Evolutionary conservation across 2,797 vertebrate species (phyloP).

Genomic region (Propithecus perrieri): DNA sequence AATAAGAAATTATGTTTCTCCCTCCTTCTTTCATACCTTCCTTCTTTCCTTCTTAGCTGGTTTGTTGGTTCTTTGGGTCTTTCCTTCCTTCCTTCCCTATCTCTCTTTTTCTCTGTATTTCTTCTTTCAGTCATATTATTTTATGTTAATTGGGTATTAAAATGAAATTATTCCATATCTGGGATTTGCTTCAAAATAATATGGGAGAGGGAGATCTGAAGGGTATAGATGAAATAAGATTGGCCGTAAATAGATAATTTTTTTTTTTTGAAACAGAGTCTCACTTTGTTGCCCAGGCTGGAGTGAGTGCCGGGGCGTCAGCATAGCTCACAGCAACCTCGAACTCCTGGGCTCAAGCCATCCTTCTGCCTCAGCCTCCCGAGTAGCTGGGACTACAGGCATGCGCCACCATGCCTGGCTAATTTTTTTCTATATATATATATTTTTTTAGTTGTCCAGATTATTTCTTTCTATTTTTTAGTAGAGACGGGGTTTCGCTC

Average conservation of each 20-base stretch:
- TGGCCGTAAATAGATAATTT: background rate
- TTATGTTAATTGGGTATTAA: background rate
- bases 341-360: too few species aligned
- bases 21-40: background rate
- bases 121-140: background rate
- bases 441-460: too few species aligned
- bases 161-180: conserved; percentile 15
- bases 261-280: too few species aligned
- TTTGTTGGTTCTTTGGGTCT: background rate
- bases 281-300: too few species aligned
- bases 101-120: background rate
- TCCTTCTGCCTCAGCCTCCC: too few species aligned
- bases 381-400: too few species aligned
- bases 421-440: too few species aligned
- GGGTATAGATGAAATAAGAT: background rate
- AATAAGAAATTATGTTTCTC: background rate
- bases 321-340: too few species aligned
- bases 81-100: background rate
- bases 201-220: background rate
- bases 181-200: conserved; percentile 19
- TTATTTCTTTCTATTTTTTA: too few species aligned
- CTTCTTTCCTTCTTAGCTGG: background rate
- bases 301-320: too few species aligned
- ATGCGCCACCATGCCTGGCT: too few species aligned
- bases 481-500: too few species aligned